A percentile compares a stretch with the other conserved stretches of the same genome.
phyloP scores from a whole-genome alignment of 2,888 invertebrate genomes.

The Dioctria linearis region DNA sequence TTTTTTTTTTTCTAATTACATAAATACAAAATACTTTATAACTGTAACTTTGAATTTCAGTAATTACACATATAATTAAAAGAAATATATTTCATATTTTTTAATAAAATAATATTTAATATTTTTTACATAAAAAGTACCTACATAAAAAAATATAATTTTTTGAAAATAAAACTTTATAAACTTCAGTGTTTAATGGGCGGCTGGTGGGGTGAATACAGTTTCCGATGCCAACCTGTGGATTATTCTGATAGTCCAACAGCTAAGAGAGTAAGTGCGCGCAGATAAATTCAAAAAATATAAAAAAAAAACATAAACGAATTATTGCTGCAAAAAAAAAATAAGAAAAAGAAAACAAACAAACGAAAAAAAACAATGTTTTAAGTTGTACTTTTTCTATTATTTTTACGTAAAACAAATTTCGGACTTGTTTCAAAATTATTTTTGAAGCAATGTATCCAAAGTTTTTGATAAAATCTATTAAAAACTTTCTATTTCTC shows the following conservation, averaged over 20 bases:
- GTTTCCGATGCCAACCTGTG: conserved; percentile 91
- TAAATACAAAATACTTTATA: neutral
- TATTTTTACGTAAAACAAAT: no score
- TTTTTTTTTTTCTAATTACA: neutral
- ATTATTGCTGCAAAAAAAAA: conserved; percentile 7
- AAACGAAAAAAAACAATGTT: neutral
- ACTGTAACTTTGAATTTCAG: neutral
- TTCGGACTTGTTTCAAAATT: no score
- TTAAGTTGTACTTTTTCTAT: neutral
- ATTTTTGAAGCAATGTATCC: no score
- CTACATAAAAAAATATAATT: conserved; percentile 55
- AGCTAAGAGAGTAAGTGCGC: conserved; percentile 85
- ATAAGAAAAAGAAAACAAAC: neutral
- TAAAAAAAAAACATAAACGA: conserved; percentile 2
- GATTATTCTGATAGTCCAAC: conserved; percentile 86
- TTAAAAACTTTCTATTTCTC: no score
- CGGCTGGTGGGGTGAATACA: conserved; percentile 93
- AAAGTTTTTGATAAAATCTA: no score
- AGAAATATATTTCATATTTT: conserved; percentile 58
- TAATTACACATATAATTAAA: neutral
- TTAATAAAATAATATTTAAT: conserved; percentile 8
- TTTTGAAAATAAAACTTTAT: conserved; percentile 57
- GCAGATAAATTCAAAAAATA: conserved; percentile 33
- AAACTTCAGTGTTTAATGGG: conserved; percentile 84
- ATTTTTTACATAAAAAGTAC: conserved; percentile 13